These are phyloP conservation scores for Apamea anceps DNA, from an alignment of 2,888 invertebrate genomes.

Conservation along the genomic window DNA sequence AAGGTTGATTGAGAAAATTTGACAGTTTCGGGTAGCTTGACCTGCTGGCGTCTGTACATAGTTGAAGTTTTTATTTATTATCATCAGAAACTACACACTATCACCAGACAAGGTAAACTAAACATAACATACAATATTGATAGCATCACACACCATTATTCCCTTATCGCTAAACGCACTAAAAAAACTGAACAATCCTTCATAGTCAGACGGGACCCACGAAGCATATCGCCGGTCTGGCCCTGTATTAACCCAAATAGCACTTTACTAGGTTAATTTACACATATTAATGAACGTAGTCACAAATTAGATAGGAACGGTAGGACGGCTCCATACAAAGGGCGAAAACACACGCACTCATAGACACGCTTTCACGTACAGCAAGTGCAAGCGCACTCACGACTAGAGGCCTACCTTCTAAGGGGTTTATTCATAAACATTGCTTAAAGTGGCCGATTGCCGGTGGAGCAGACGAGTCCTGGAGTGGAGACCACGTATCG, in stretches of 20 bases:
- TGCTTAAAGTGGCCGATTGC: too few relatives aligned
- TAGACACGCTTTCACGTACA: not conserved
- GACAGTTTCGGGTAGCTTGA: too few relatives aligned
- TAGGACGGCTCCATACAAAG: not conserved
- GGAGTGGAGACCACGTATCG: too few relatives aligned
- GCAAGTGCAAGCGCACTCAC: not conserved
- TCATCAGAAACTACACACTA: not conserved
- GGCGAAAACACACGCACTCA: not conserved
- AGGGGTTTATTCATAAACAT: too few relatives aligned
- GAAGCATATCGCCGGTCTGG: conserved; percentile 58
- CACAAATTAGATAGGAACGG: not conserved
- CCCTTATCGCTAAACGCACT: not conserved
- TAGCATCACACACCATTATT: conserved; percentile 12
- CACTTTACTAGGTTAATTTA: conserved; percentile 71
- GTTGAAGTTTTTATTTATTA: not conserved
- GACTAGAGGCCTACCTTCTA: too few relatives aligned
- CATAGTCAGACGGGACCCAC: conserved; percentile 36
- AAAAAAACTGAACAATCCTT: conserved; percentile 25
- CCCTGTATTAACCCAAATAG: conserved; percentile 62
- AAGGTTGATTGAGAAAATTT: too few relatives aligned
- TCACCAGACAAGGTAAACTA: not conserved
- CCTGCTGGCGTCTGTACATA: too few relatives aligned
- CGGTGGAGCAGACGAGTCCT: too few relatives aligned
- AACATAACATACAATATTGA: not conserved
- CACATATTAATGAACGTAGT: conserved; percentile 70